Base-by-base conservation (phyloP, 2,797 vertebrate species). In the Benthosema pterotum region DNA sequence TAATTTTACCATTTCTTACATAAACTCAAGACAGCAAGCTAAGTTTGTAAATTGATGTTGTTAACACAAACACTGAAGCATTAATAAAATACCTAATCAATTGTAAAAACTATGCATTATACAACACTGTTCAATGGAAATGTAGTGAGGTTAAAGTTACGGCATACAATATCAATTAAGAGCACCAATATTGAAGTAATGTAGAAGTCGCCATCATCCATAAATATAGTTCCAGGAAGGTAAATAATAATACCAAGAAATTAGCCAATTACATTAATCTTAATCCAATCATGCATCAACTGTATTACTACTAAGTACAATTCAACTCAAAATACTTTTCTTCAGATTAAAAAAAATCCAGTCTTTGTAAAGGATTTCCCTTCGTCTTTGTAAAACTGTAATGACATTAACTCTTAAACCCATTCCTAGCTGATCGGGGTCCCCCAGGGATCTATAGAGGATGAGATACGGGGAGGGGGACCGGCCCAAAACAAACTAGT, bases 41-140 rank as follows among this genome's bases (percentile, higher is more conserved):
- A 58, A 14, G 28, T 8, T 38, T 38, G 32, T 38, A 38, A 38
- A 38, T 38, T 43, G n/a, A 65, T 67, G 71, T 72, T 65, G 42
- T 80, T 60, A 63, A 72, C 80, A 60, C 51, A 51, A 61, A 60
- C 13, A 64, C 45, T 51, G 74, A 75, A 77, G 54, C 25, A 64
- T 74, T 56, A 48, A 25, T 59, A 68, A 62, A 77, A 72, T 25
- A 67, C 15, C 65, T 43, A 64, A 63, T 57, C 15, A 63, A 59
- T 51, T 67, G 52, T 61, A 51, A 80, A 67, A 81, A 65, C 63
- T 62, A 75, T 69, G 54, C 52, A 65, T 69, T 71, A 17, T 69
- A 78, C 63, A 78, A 62, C 68, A 82, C 67, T 59, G 42, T 82
- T 79, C 53, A 81, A 77, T 62, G 76, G 71, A 86, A 80, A 71